Evolutionary conservation across 2,797 vertebrate genomes (phyloP).

Genomic region (Sphenodon punctatus): DNA sequence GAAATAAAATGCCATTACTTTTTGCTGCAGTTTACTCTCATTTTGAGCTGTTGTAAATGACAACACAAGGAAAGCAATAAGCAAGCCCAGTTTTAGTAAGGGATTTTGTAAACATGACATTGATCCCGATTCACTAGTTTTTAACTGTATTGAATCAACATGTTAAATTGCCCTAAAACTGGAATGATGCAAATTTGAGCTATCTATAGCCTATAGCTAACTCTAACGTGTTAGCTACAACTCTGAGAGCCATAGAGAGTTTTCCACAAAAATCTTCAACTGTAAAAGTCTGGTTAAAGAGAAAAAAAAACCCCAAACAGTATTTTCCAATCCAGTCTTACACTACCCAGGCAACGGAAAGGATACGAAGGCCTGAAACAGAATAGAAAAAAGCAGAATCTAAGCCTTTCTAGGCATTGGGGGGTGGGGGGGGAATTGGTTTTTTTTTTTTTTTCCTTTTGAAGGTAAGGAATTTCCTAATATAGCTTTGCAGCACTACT

Average conservation of each 20-base stretch:
- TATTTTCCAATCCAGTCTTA: not conserved
- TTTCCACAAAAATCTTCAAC: not conserved
- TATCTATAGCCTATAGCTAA: too few relatives aligned
- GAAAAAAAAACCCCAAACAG: not conserved
- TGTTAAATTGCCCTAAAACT: not conserved
- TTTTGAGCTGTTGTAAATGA: not conserved
- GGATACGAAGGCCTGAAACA: not conserved
- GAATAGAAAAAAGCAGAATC: not conserved
- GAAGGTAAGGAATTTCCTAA: not conserved
- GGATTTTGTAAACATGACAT: not conserved
- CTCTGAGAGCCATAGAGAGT: not conserved
- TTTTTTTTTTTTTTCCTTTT: not conserved
- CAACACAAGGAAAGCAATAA: not conserved
- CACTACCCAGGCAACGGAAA: rapidly evolving
- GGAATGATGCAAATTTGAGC: not conserved
- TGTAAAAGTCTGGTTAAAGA: too few relatives aligned
- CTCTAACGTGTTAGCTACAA: too few relatives aligned
- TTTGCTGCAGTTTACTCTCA: not conserved
- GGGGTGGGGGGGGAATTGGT: constrained; percentile 1
- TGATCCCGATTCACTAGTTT: not conserved
- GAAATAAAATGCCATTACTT: not conserved
- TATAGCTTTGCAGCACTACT: not conserved
- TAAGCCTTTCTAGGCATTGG: not conserved
- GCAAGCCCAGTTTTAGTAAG: rapidly evolving
- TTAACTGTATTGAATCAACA: not conserved